A percentile compares a stretch with the other conserved stretches of the same genome.
These are phyloP conservation scores for Piliocolobus tephrosceles DNA, from an alignment of 2,113 vertebrate genomes.

Conservation along the genomic window DNA sequence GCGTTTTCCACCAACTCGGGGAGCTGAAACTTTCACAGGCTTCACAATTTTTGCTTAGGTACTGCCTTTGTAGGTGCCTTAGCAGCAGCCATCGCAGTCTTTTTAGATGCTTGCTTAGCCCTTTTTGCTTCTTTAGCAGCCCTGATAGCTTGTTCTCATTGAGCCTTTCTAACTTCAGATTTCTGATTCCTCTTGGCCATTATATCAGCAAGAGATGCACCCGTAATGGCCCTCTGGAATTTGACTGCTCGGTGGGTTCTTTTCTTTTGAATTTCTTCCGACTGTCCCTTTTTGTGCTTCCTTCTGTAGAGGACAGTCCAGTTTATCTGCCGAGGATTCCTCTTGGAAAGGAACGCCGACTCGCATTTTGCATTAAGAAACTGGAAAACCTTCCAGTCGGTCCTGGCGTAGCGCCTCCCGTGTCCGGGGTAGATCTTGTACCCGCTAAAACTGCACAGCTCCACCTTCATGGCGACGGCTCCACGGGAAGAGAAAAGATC, in stretches of 20 bases:
- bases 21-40: constrained; percentile 95
- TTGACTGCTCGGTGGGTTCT: constrained; percentile 96
- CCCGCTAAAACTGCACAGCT: too few species aligned
- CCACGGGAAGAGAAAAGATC: too few species aligned
- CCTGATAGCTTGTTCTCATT: constrained; percentile 97
- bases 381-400: constrained; percentile 92
- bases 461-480: too few species aligned
- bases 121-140: constrained; percentile 99
- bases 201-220: constrained; percentile 97
- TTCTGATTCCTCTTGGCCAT: constrained; percentile 99
- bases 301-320: constrained; percentile 98
- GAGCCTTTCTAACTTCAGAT: constrained; percentile 97
- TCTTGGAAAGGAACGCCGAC: constrained; percentile 97
- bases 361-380: constrained; percentile 98
- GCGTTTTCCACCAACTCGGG: constrained; percentile 97
- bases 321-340: constrained; percentile 98
- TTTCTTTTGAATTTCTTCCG: constrained; percentile 97
- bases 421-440: too few species aligned
- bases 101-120: constrained; percentile 97
- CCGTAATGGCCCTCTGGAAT: constrained; percentile 97
- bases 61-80: constrained; percentile 95
- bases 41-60: constrained; percentile 98
- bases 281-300: constrained; percentile 99
- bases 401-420: too few species aligned
- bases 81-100: constrained; percentile 89